Evolutionary conservation across 2,888 invertebrate genomes (phyloP).

Genomic region (Tromatobia lineatoria): DNA sequence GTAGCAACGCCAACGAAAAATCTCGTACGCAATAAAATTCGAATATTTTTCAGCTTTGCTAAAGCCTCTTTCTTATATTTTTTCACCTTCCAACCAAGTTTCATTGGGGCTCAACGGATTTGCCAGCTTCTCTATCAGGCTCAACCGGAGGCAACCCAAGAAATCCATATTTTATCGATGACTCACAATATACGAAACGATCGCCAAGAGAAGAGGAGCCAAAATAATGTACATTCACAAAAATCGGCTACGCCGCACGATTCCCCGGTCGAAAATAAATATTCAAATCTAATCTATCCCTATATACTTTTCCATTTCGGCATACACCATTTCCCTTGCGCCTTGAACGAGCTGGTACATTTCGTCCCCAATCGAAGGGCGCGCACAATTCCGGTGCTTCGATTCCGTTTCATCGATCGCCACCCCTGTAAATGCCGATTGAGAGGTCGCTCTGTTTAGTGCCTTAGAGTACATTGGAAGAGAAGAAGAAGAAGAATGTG

Average conservation of each 20-base stretch:
- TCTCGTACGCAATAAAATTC: conserved; percentile 42
- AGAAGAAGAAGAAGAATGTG: not conserved
- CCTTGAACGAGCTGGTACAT: conserved; percentile 16
- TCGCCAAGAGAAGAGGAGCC: not conserved
- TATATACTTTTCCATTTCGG: conserved; percentile 45
- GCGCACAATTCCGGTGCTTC: conserved; percentile 12
- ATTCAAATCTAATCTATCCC: conserved; percentile 46
- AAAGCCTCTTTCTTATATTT: not conserved
- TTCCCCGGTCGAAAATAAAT: conserved; percentile 52
- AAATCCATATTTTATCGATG: conserved; percentile 7
- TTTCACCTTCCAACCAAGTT: not conserved
- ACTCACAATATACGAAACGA: conserved; percentile 26
- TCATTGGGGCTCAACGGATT: conserved; percentile 20
- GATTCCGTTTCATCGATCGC: conserved; percentile 17
- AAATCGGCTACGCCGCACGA: not conserved
- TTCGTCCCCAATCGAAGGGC: conserved; percentile 34
- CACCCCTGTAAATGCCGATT: conserved; percentile 22
- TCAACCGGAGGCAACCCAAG: not conserved
- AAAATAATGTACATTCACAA: conserved; percentile 34
- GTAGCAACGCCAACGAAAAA: conserved; percentile 8
- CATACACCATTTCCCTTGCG: conserved; percentile 15
- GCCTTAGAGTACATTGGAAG: conserved; percentile 39
- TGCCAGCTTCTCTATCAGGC: not conserved
- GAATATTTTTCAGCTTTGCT: conserved; percentile 30
- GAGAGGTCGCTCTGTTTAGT: conserved; percentile 41